Base-by-base conservation (phyloP, 2,888 invertebrate genomes). In the Anthrax anthrax region DNA sequence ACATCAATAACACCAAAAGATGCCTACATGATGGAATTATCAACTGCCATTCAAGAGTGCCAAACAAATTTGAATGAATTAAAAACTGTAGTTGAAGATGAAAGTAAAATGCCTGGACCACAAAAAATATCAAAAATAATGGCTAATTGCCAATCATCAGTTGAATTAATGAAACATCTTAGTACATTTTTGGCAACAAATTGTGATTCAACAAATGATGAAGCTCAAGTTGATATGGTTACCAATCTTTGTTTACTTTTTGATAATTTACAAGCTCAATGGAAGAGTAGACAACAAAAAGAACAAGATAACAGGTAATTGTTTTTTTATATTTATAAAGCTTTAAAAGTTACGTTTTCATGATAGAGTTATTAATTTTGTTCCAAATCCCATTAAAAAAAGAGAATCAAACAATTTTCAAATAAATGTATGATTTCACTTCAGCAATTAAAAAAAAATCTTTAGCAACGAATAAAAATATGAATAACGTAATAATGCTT, bases 131-230 rank as follows among this genome's bases (percentile, higher is more conserved):
- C 84, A 44, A 85, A 82, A 65, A 70, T 82, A 44, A 76, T 87
- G 39, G 81, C 84, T 42, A 80, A 80, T 55, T 85, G 87, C 52
- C 81, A 84, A 57, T 86, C 87, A 9, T 81, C 82, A 8, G 71
- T 88, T 39, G 91, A 91, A 64, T 66, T 89, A 45, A 78, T 88
- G 19, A 81, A 80, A 60, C 89, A 89, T 71, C 71, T 91, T 39
- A 83, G 83, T 47, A 77, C 77, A 50, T 63, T 87, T 17, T 70
- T 91, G 4, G 65, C 83, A 4, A 80, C 80, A 37, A 88, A 90
- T 64, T 86, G 78, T 60, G 77, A 77, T 47, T 78, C 80, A 18
- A 76, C 73, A 2, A 73, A 75, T 51, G 75, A 78, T 43, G 78
- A 80, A 56, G 81, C 84, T 0, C 74, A 76, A 66, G 69, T 75